Evolutionary conservation across 2,797 vertebrate species (phyloP), one percentile per base, ranked within the genome.

Genomic region (Yasuhikotakia modesta): DNA sequence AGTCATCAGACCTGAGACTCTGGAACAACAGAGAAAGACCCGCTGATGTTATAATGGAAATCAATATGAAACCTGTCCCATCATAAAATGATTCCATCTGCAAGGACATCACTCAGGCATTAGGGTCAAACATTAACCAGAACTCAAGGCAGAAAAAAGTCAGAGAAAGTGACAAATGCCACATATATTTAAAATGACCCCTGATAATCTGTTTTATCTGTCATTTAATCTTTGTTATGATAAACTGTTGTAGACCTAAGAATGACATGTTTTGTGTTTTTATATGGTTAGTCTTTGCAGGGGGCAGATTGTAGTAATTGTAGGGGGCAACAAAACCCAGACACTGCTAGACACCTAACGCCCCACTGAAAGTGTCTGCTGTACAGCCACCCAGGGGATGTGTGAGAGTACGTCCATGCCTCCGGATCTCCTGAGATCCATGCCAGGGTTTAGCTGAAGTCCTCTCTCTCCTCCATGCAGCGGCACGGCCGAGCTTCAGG

Each of bases 401-500:
- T 53, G 50, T 53, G 50, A 61, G 27, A 32, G 5, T 5, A 63
- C 30, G n/a, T 57, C 60, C 76, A 79, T 16, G 13, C 65, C 78
- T 82, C 79, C 73, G 11, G 72, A 61, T 80, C 70, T 83, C 12
- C 30, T 75, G 32, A 0, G 80, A 30, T 91, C 93, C 90, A 81
- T 66, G 87, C 87, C 92, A 43, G 64, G 82, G 85, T 91, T 93
- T 93, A 70, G 21, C 66, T n/a, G n/a, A n/a, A n/a, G n/a, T n/a
- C n/a, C 58, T 80, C 77, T 76, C 75, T 78, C 81, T n/a, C n/a
- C n/a, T 92, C 88, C 91, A 92, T 88, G 85, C 89, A 87, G 90
- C 89, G 83, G 90, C 91, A n/a, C n/a, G n/a, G n/a, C n/a, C n/a
- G n/a, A 91, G 92, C 90, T 94, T 85, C 91, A 92, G n/a, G 92